Percentiles rank a stretch among this genome's conserved stretches.
Conservation (phyloP, 2,113 vertebrate genomes). For the Promerops cafer region DNA sequence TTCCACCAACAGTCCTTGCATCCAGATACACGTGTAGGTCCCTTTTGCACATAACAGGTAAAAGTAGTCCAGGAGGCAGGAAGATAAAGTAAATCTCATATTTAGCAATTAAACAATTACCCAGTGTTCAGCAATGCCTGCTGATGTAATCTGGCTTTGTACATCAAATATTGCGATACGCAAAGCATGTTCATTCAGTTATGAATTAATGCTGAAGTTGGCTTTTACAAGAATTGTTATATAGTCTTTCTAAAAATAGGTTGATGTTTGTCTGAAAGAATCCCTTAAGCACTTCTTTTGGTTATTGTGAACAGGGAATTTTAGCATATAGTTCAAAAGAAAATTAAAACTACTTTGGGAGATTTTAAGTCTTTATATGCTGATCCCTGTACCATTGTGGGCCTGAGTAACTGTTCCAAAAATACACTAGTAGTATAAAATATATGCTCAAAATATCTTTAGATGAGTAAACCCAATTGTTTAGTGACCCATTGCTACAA, state of each 20-base stretch:
- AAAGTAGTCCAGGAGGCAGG: neutral
- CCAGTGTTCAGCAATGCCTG: neutral
- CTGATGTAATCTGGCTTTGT: neutral
- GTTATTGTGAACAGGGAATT: neutral
- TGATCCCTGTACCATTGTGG: neutral
- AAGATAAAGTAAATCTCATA: neutral
- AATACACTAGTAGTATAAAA: neutral
- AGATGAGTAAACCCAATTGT: neutral
- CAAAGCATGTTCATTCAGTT: neutral
- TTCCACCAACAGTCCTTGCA: neutral
- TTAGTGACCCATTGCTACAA: neutral
- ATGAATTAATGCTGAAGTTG: neutral
- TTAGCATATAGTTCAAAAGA: neutral
- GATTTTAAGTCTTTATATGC: neutral
- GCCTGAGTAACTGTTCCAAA: neutral
- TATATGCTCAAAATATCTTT: neutral
- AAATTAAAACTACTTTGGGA: neutral
- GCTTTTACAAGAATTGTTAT: neutral
- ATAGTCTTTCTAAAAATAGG: neutral
- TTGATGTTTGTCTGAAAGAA: neutral
- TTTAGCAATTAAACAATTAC: neutral
- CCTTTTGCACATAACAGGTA: neutral
- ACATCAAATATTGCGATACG: neutral
- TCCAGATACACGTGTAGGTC: neutral
- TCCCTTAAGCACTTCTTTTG: neutral